Base-by-base conservation (phyloP, 1,140 invertebrate genomes). In the Adoxophyes honmai region DNA sequence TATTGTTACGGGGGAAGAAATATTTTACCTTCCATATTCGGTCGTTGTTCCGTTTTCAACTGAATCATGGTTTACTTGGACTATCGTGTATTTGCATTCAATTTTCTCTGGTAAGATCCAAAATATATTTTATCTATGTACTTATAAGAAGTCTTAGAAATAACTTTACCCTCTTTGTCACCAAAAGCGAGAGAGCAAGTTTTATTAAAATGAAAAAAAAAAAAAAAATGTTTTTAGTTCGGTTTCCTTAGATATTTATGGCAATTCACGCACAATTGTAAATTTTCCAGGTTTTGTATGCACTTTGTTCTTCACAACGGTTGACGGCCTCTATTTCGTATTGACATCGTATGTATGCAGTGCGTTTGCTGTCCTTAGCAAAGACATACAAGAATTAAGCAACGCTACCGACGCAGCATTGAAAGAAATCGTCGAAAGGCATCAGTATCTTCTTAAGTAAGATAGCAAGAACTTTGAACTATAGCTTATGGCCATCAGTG, bases 381-480 rank as follows among this genome's bases (percentile, higher is more conserved):
- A 64, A 18, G 66, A 70, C 16, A 59, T 78, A n/a, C 33, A 60
- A 48, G 1, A 57, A 5, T 16, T 80, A 0, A 39, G 75, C 57
- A 44, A 14, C 16, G 39, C 52, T 16, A 67, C 59, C 4, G 35
- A 35, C 4, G 9, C 48, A 16, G 13, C 37, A 6, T 55, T 81
- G 6, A 60, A 57, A 37, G 54, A 69, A 4, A 70, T 78, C n/a
- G 55, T 78, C 0, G 75, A 57, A 44, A 63, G 60, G 14, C 80
- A 82, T 36, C 77, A 77, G 33, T 62, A 76, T 35, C 64, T 82
- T 39, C 55, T 82, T 21, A 67, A 69, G 79, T 80, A 73, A 66
- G 73, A 14, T 15, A 39, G 18, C 6, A 3, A 28, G 2, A 28
- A 28, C 6, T 3, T 28, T 28, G 21, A 28, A 6, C 6, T 28